Evolutionary conservation across 2,888 invertebrate genomes (phyloP).

Genomic region (Strigamia maritima): DNA sequence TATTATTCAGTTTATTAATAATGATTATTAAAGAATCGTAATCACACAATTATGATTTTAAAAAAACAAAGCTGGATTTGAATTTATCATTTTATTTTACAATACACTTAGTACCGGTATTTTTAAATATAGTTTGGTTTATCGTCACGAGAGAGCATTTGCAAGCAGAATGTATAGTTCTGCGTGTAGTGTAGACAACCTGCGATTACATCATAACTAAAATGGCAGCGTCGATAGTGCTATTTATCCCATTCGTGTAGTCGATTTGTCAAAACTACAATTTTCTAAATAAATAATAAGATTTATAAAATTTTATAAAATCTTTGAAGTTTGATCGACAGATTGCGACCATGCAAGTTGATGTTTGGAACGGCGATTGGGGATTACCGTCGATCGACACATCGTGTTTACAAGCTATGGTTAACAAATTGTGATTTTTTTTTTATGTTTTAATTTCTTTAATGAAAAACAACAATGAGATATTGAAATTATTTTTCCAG

Average conservation of each 20-base stretch:
- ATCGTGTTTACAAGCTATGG: slow-evolving; percentile 76
- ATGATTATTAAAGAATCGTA: neutral
- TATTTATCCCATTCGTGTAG: too few relatives aligned
- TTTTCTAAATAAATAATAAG: too few relatives aligned
- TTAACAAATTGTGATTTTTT: slow-evolving; percentile 53
- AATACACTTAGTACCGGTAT: too few relatives aligned
- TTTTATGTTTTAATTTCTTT: neutral
- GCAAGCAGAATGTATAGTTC: too few relatives aligned
- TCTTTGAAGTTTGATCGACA: neutral
- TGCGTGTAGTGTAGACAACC: too few relatives aligned
- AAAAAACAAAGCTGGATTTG: neutral
- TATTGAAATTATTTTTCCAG: slow-evolving; percentile 51
- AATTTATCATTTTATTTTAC: too few relatives aligned
- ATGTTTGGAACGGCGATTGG: slow-evolving; percentile 83
- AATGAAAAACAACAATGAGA: neutral
- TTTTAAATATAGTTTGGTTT: too few relatives aligned
- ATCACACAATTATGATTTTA: neutral
- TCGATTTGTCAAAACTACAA: too few relatives aligned
- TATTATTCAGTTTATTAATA: neutral
- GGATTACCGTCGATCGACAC: slow-evolving; percentile 80
- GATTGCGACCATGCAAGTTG: slow-evolving; percentile 57
- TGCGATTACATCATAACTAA: too few relatives aligned
- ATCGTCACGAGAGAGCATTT: too few relatives aligned
- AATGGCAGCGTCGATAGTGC: too few relatives aligned
- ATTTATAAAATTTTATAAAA: neutral